Evolutionary conservation across 2,888 invertebrate genomes (phyloP).

Genomic region (Callosobruchus maculatus): DNA sequence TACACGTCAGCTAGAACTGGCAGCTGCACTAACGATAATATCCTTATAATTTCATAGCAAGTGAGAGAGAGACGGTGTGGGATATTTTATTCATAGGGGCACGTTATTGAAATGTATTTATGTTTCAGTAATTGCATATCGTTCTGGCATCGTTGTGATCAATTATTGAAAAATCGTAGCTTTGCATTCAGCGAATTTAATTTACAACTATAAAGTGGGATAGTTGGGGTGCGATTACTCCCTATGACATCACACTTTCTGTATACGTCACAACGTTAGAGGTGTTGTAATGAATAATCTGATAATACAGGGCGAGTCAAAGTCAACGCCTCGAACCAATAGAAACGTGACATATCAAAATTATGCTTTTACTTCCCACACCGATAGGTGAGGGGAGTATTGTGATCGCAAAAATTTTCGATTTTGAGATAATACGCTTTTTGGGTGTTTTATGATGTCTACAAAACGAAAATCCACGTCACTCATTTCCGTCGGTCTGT

Average conservation of each 20-base stretch:
- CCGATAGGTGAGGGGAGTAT: no score
- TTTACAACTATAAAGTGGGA: background rate
- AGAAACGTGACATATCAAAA: no score
- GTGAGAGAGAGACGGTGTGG: background rate
- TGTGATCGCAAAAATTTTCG: no score
- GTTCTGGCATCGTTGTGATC: background rate
- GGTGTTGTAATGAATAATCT: no score
- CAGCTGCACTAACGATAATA: background rate
- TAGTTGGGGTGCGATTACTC: background rate
- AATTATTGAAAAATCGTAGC: background rate
- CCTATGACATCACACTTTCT: background rate
- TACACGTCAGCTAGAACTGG: background rate
- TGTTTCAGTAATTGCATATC: background rate
- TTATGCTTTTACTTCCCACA: no score
- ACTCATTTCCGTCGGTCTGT: no score
- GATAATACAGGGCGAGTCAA: no score
- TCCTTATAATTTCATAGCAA: background rate
- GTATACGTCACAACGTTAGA: no score
- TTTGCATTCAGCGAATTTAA: background rate
- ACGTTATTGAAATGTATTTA: background rate
- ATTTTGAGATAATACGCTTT: no score
- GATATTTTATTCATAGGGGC: background rate
- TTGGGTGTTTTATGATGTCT: no score
- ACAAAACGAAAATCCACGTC: no score
- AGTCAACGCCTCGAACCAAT: no score